Base-by-base conservation (phyloP, 1,140 invertebrate species). In the Euwallacea similis region DNA sequence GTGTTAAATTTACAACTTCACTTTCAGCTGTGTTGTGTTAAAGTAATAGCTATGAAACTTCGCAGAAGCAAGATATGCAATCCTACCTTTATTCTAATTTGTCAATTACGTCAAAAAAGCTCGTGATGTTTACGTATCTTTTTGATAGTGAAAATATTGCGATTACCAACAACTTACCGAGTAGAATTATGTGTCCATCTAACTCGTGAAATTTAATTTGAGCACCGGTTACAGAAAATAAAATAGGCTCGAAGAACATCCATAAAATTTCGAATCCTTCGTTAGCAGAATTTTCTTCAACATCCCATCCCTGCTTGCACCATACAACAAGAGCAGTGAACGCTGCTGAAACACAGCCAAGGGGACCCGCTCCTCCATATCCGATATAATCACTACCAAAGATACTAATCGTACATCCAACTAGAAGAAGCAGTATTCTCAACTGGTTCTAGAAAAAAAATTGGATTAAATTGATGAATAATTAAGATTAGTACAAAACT, bases 201-300 rank as follows among this genome's bases (percentile, higher is more conserved):
- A 93, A 79, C 74, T 91, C 88, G 53, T 82, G 79, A 13, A 92
- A 86, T 75, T 88, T 90, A 56, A 98, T 88, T 83, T 94, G 91
- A 7, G 93, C 88, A 7, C 95, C 96, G 41, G 96, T 98, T 11
- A 98, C 83, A 21, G 89, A 89, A 81, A 98, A 98, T 1, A 98
- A 85, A 75, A 97, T 90, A 0, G 95, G 95, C 82, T 98, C 93
- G 78, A 96, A 96, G 69, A 97, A 88, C 89, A 94, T 92, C 95
- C 95, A 97, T 78, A 97, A 89, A 60, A 94, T 91, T 83, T 91
- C 92, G 73, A 96, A 94, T 10, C 92, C 89, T 0, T 90, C 91
- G 0, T 89, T 88, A 0, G 95, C 91, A 0, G 91, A 90, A 81
- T 95, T 94, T 66, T 93, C 91, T 72, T 93, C 91, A 16, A 92